These are phyloP conservation scores for Yponomeuta evonymella DNA, from an alignment of 2,888 invertebrate species.

Conservation along the genomic window DNA sequence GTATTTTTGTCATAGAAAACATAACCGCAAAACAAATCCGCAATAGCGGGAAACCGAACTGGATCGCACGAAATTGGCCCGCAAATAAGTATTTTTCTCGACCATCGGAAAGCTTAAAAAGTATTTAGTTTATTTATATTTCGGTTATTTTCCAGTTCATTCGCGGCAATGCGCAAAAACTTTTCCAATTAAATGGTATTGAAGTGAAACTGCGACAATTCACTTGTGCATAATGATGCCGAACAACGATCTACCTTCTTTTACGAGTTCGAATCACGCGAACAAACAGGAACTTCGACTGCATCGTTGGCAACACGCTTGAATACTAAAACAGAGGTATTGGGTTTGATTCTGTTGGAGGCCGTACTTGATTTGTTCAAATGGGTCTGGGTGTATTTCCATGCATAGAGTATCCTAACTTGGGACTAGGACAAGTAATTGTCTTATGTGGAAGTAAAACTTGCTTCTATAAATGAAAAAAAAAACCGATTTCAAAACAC, in stretches of 20 bases:
- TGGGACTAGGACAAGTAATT: no score
- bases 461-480: no score
- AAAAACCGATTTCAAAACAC: no score
- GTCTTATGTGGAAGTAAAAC: no score
- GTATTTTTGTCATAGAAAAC: neutral
- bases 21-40: neutral
- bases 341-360: no score
- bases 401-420: no score
- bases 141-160: neutral
- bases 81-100: neutral
- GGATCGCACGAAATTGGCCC: neutral
- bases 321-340: no score
- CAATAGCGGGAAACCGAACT: neutral
- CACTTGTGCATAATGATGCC: slow-evolving; percentile 39
- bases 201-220: slow-evolving; percentile 37
- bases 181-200: slow-evolving; percentile 43
- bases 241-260: slow-evolving; percentile 31
- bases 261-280: slow-evolving; percentile 31
- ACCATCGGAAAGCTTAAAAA: neutral
- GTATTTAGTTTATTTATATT: neutral
- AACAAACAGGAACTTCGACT: slow-evolving; percentile 19
- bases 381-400: no score
- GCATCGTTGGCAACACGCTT: no score
- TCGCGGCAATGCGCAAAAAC: slow-evolving; percentile 43
- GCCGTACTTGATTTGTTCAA: no score